phyloP scores from a whole-genome alignment of 92 coral and sea anemone genomes.

The Parazoanthus darwini region DNA sequence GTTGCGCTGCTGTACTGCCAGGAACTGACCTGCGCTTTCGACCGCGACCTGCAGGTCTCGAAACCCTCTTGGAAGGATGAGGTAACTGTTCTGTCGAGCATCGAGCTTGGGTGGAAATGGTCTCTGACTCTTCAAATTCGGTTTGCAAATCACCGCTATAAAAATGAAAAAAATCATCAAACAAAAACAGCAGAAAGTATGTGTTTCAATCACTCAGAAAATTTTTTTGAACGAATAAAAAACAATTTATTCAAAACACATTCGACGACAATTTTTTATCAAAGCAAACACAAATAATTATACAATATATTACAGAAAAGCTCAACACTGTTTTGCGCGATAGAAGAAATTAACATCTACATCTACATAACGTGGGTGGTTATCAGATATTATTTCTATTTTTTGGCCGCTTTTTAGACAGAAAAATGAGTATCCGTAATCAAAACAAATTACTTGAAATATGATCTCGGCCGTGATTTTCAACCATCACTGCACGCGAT shows the following conservation, averaged over 20 bases:
- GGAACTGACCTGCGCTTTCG: constrained; percentile 26
- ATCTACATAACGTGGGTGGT: neutral
- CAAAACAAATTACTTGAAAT: constrained; percentile 17
- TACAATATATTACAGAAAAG: neutral
- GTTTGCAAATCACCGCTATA: neutral
- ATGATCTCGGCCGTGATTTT: constrained; percentile 3
- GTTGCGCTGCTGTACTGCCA: constrained; percentile 26
- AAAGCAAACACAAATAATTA: constrained; percentile 5
- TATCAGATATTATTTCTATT: constrained; percentile 5
- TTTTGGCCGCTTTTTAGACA: constrained; percentile 11
- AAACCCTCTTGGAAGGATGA: too few relatives aligned
- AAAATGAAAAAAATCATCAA: neutral
- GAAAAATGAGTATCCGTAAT: neutral
- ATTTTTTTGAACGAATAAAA: neutral
- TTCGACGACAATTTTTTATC: neutral
- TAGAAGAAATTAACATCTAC: neutral
- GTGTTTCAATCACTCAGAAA: neutral
- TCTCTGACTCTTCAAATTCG: neutral
- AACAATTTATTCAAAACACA: neutral
- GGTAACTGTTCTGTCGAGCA: too few relatives aligned
- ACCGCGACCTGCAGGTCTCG: neutral
- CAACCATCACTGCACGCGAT: neutral
- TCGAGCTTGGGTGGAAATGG: neutral
- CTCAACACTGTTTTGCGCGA: neutral
- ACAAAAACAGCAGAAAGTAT: neutral